Evolutionary conservation across 1,140 invertebrate species (phyloP), one percentile per base, ranked within the genome.

Genomic region (Drosophila kanapiae): DNA sequence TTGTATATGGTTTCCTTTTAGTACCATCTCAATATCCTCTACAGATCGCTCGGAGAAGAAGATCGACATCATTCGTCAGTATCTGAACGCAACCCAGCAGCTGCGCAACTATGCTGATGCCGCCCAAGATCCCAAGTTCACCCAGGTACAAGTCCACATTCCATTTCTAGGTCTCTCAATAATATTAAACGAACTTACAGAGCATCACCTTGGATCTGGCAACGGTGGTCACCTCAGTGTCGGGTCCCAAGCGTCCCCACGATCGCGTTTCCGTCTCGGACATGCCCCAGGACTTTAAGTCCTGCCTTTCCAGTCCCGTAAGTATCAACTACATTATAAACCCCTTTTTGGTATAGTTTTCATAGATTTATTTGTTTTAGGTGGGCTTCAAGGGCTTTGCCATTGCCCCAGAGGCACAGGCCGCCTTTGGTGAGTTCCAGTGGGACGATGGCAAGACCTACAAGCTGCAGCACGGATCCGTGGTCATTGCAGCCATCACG

Each of bases 401-500:
- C 10, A 94, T 99, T 59, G 93, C 95, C 1, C 82, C 94, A 2
- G 95, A 96, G 1, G 96, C 97, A 82, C 84, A 97, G 4, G 85
- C 93, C 1, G 93, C 95, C 0, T 94, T 94, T 10, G 96, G 95
- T 1, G 95, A 95, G 72, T 97, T 99, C 91, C 94, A 96, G 18
- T 98, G 94, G 93, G 96, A 98, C 77, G 96, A 99, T 81, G 96
- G 96, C 3, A 94, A 96, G 70, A 96, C 97, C 78, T 99, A 98
- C 91, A 95, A 93, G n/a, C 94, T 99, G 23, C 95, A 92, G 3
- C 98, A 99, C 93, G 98, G 98, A 7, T 98, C 97, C 1, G 98
- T 99, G 10, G 97, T 99, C 16, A 99, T 99, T 80, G 98, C 98
- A 0, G 98, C 99, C 23, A 99, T 99, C 75, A 99, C 99, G 1